These are phyloP conservation scores for Bovichtus diacanthus DNA, from an alignment of 2,797 vertebrate genomes.

Conservation along the genomic window DNA sequence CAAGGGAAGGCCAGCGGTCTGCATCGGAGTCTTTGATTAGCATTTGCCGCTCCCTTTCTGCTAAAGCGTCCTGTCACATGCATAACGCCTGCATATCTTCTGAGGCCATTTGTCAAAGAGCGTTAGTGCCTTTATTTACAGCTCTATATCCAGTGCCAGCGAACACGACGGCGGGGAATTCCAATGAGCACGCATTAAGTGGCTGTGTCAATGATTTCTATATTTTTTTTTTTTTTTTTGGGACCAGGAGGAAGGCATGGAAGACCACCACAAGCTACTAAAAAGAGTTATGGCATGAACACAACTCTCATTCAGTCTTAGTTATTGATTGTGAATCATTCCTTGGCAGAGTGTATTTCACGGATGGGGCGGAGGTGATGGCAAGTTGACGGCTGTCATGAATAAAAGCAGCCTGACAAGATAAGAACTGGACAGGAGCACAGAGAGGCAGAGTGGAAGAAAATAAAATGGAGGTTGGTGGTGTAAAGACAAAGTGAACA, in stretches of 20 bases:
- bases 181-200: constrained; percentile 59
- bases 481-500: not conserved
- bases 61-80: constrained; percentile 50
- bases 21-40: constrained; percentile 51
- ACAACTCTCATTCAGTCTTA: constrained; percentile 65
- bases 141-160: constrained; percentile 48
- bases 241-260: constrained; percentile 7
- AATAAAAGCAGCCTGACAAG: constrained; percentile 38
- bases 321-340: constrained; percentile 77
- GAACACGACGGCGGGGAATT: constrained; percentile 40
- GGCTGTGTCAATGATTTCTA: constrained; percentile 69
- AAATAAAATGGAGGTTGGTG: not conserved
- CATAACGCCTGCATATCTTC: constrained; percentile 41
- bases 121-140: constrained; percentile 65
- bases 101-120: constrained; percentile 68
- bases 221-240: constrained; percentile 39
- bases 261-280: constrained; percentile 60
- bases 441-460: constrained; percentile 11
- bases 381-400: constrained; percentile 18
- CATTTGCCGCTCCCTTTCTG: constrained; percentile 33
- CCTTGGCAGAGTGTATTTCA: constrained; percentile 71
- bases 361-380: constrained; percentile 41
- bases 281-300: constrained; percentile 71
- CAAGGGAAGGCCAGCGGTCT: constrained; percentile 31
- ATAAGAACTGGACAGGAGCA: constrained; percentile 22